Evolutionary conservation across 2,797 vertebrate genomes (phyloP).

Genomic region (Tamandua tetradactyla): DNA sequence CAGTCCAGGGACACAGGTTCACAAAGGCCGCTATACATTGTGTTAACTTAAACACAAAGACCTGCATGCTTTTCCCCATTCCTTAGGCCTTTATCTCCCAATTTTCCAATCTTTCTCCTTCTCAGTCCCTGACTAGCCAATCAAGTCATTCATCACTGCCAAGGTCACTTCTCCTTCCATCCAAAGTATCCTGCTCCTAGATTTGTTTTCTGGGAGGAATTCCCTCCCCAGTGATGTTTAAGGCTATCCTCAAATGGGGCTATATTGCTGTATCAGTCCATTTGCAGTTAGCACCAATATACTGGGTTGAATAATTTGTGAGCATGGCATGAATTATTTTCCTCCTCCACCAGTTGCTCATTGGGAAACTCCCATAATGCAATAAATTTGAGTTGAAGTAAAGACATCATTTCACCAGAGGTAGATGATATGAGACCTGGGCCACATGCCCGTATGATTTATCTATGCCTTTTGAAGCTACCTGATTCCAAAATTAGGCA

Average conservation of each 20-base stretch:
- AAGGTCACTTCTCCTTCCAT: not conserved
- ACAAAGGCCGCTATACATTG: too few species aligned
- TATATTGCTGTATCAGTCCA: not conserved
- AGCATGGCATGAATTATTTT: not conserved
- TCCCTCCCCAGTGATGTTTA: not conserved
- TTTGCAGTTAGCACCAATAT: not conserved
- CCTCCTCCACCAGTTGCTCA: not conserved
- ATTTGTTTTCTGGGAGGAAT: not conserved
- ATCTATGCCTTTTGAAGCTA: constrained; percentile 12
- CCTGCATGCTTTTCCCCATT: not conserved
- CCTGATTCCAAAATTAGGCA: not conserved
- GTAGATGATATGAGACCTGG: not conserved
- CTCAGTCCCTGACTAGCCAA: not conserved
- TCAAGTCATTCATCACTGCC: not conserved
- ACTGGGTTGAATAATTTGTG: not conserved
- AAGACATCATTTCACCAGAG: not conserved
- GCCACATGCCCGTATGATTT: not conserved
- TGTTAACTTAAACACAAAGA: not conserved
- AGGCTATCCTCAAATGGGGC: not conserved
- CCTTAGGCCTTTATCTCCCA: not conserved
- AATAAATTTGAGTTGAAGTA: not conserved
- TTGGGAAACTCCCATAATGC: not conserved
- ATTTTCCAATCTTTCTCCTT: not conserved
- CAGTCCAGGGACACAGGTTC: too few species aligned
- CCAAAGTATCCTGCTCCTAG: not conserved